Evolutionary conservation across 2,797 vertebrate species (phyloP).

Genomic region (Oreochromis mossambicus): DNA sequence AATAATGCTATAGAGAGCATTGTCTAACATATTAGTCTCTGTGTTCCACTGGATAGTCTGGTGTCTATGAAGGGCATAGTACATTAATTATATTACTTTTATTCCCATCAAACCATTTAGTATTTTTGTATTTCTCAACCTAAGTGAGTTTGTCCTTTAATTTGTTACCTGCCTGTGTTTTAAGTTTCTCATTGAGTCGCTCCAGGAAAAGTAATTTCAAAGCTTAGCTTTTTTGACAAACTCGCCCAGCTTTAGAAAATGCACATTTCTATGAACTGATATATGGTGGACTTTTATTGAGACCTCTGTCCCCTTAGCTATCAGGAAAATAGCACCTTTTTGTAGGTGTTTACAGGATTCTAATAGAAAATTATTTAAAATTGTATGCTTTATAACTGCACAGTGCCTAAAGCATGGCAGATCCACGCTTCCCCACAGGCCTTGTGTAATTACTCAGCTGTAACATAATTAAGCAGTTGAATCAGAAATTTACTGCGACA

Average conservation of each 20-base stretch:
- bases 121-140: not conserved
- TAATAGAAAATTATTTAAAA: not conserved
- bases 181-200: not conserved
- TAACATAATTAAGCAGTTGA: slow-evolving; percentile 13
- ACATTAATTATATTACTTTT: not conserved
- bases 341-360: not conserved
- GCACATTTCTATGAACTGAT: not conserved
- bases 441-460: slow-evolving; percentile 2
- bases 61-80: not conserved
- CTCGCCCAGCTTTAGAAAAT: not conserved
- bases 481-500: slow-evolving; percentile 1
- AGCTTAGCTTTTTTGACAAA: not conserved
- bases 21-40: not conserved
- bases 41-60: not conserved
- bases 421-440: not conserved
- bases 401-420: not conserved
- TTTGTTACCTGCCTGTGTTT: not conserved
- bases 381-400: not conserved
- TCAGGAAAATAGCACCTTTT: not conserved
- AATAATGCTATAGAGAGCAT: not conserved
- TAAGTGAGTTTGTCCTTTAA: not conserved
- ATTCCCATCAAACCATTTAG: not conserved
- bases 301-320: not conserved
- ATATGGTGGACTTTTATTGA: not conserved
- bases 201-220: not conserved